These are phyloP conservation scores for Erythrolamprus reginae DNA, from an alignment of 2,113 vertebrate genomes.

Conservation along the genomic window DNA sequence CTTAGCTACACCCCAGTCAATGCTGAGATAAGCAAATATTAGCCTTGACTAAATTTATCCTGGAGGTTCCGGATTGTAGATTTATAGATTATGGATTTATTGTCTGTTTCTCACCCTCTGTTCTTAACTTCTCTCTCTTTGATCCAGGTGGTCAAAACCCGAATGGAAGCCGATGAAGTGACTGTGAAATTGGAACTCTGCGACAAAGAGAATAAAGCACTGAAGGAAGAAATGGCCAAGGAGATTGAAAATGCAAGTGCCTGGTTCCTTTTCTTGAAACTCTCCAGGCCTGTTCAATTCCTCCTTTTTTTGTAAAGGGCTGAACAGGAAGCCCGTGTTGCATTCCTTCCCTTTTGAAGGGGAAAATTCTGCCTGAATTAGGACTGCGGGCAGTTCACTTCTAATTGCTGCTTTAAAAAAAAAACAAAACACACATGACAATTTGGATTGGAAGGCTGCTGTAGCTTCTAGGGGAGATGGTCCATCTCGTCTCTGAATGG, in stretches of 20 bases:
- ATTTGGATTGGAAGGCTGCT: background rate
- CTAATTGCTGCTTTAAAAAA: background rate
- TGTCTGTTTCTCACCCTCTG: background rate
- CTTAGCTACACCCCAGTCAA: background rate
- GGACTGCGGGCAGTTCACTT: background rate
- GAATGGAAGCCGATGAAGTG: conserved; percentile 78
- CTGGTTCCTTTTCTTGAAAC: background rate
- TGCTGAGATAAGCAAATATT: background rate
- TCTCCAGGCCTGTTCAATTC: background rate
- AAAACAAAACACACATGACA: rapidly evolving
- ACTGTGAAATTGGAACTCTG: conserved; percentile 72
- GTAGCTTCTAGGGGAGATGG: background rate
- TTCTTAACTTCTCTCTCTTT: background rate
- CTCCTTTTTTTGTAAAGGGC: background rate
- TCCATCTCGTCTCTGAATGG: background rate
- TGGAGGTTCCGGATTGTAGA: background rate
- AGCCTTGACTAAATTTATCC: background rate
- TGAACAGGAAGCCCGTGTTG: no score
- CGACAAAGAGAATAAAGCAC: conserved; percentile 71
- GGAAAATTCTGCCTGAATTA: background rate
- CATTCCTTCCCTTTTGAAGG: background rate
- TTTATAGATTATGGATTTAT: background rate
- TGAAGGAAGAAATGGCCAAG: conserved; percentile 74
- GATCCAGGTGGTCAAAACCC: conserved; percentile 76
- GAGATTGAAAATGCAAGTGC: conserved; percentile 75